phyloP scores from a whole-genome alignment of 2,888 invertebrate species.

The Drosophila mimica region DNA sequence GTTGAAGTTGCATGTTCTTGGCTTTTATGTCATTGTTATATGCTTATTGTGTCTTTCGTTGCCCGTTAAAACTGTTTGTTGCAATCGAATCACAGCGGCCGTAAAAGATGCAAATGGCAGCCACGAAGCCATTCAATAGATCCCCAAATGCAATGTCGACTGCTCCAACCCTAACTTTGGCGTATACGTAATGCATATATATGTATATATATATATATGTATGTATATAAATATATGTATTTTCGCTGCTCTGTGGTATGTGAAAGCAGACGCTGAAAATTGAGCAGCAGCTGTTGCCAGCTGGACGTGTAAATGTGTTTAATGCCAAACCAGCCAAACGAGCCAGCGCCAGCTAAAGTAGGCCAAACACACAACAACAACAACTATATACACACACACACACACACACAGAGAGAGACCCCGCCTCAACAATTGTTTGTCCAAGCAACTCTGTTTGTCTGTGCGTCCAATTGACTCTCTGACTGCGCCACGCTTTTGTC shows the following conservation, averaged over 20 bases:
- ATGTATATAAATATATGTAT: not conserved
- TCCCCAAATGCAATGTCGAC: constrained; percentile 49
- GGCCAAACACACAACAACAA: constrained; percentile 66
- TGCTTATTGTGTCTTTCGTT: constrained; percentile 66
- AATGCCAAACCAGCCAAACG: constrained; percentile 48
- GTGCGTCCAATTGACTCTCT: constrained; percentile 31
- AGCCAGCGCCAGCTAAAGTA: constrained; percentile 51
- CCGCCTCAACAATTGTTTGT: constrained; percentile 52
- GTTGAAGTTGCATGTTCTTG: constrained; percentile 59
- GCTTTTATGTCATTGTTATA: constrained; percentile 75
- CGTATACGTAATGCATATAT: constrained; percentile 49
- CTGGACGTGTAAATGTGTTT: constrained; percentile 71
- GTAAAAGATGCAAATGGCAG: constrained; percentile 74
- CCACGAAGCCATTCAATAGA: constrained; percentile 50
- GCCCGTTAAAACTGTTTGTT: constrained; percentile 68
- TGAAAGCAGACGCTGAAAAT: constrained; percentile 50
- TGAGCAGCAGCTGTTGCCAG: constrained; percentile 74
- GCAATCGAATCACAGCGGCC: constrained; percentile 74
- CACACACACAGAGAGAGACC: constrained; percentile 15
- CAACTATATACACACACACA: constrained; percentile 15
- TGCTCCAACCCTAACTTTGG: constrained; percentile 16
- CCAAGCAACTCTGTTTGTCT: constrained; percentile 41
- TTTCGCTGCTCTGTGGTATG: constrained; percentile 27
- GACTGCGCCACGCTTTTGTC: constrained; percentile 40
- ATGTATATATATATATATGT: constrained; percentile 5